Evolutionary conservation across 2,113 vertebrate genomes (phyloP), one percentile per base, ranked within the genome.

Genomic region (Leptobrachium ailaonicum): DNA sequence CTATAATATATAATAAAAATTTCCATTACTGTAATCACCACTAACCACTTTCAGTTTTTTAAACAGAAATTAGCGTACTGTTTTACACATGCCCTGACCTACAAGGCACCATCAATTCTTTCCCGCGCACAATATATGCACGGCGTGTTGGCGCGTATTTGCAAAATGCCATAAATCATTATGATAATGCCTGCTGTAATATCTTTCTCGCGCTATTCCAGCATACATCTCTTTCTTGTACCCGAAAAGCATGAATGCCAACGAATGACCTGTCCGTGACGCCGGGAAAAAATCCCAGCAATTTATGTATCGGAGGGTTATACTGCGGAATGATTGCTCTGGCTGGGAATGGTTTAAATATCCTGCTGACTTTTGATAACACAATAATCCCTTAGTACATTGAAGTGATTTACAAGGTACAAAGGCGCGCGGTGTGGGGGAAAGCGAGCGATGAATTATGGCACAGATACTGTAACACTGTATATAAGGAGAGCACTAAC

Each of bases 361-460:
- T 60, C 56, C 6, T 60, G 56, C 56, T 60, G 56, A 60, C 56
- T 60, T 60, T 14, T 60, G 56, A 60, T 60, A 60, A 60, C 56
- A 60, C 56, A 60, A 60, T 60, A 60, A 60, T 60, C 56, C 56
- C 56, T 60, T 14, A 60, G 56, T 60, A 60, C 56, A 60, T 12
- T 60, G 56, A 60, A 60, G 56, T 60, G 56, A 60, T 60, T 60
- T 60, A 60, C 56, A 60, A 60, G 56, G 3, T 60, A 60, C 56
- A 60, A 60, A 60, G 13, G 13, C 2, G 2, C 13, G 13, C 56
- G 2, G 56, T 60, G 56, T 12, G 4, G 13, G 56, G 56, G 56
- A 60, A 60, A 11, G 56, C 4, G 56, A 60, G 56, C 6, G 2
- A 56, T 56, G 56, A 72, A 64, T 13, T 1, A 6, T 41, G 41